A percentile compares a stretch with the other conserved stretches of the same genome.
These are phyloP conservation scores for Ormyrus nitidulus DNA, from an alignment of 2,888 invertebrate genomes.

Conservation along the genomic window DNA sequence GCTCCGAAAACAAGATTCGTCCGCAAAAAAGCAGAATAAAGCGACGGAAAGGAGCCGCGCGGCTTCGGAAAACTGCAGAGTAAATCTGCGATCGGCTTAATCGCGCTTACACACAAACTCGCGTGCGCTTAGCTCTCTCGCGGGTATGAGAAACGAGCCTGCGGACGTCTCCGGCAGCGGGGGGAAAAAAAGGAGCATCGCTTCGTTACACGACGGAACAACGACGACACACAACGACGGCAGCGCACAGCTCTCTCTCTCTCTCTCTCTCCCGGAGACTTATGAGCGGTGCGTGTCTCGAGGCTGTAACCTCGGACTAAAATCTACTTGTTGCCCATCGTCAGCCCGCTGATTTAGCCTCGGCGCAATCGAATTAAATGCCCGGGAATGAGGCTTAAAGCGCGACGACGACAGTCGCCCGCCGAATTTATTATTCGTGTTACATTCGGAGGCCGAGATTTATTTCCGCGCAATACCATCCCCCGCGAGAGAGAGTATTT, in stretches of 20 bases:
- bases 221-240: slow-evolving; percentile 7
- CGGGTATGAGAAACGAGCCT: slow-evolving; percentile 6
- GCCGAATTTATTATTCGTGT: neutral
- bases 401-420: neutral
- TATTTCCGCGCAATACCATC: no score
- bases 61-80: neutral
- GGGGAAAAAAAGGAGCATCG: no score
- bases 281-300: slow-evolving; percentile 72
- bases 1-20: no score
- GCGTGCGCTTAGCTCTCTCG: neutral
- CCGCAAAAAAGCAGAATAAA: no score
- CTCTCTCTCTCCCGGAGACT: slow-evolving; percentile 52
- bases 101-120: neutral
- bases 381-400: slow-evolving; percentile 47
- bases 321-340: slow-evolving; percentile 74
- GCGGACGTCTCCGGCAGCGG: neutral
- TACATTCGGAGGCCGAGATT: no score
- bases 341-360: slow-evolving; percentile 72
- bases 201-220: neutral
- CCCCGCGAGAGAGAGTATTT: no score
- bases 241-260: slow-evolving; percentile 17
- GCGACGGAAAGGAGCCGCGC: no score
- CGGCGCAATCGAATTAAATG: slow-evolving; percentile 70
- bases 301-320: slow-evolving; percentile 71
- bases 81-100: no score